phyloP scores from a whole-genome alignment of 2,797 vertebrate species.

The Cuculus canorus region DNA sequence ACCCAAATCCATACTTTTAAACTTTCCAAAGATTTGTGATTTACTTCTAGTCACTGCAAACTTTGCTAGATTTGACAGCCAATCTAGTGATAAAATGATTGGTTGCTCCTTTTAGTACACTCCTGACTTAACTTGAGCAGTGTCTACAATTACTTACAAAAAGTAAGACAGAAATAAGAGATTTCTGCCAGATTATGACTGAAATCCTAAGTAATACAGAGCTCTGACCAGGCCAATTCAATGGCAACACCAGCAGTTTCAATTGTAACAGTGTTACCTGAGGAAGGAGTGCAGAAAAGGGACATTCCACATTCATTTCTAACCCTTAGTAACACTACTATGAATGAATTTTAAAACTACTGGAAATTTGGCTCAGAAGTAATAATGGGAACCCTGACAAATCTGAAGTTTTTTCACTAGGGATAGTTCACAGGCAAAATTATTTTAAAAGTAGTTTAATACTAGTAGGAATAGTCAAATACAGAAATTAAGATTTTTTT shows the following conservation, averaged over 20 bases:
- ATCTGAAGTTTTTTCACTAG: neutral
- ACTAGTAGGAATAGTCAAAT: neutral
- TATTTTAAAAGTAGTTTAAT: slow-evolving; percentile 1
- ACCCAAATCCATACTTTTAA: neutral
- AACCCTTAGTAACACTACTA: neutral
- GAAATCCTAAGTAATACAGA: neutral
- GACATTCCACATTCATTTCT: neutral
- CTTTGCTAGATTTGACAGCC: neutral
- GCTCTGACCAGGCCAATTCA: neutral
- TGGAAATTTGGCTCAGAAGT: neutral
- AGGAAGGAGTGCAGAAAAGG: neutral
- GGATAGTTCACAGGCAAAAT: neutral
- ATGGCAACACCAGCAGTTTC: neutral
- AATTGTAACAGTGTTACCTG: neutral
- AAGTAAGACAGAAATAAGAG: neutral
- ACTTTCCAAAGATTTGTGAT: neutral
- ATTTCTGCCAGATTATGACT: neutral
- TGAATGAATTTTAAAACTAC: neutral
- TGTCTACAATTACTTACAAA: neutral
- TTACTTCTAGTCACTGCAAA: neutral
- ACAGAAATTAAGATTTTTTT: slow-evolving; percentile 17
- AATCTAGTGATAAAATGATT: neutral
- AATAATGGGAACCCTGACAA: neutral
- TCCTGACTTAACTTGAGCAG: neutral
- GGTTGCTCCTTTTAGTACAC: neutral